These are phyloP conservation scores for Eclectus roratus DNA, from an alignment of 2,113 vertebrate genomes.

Conservation along the genomic window DNA sequence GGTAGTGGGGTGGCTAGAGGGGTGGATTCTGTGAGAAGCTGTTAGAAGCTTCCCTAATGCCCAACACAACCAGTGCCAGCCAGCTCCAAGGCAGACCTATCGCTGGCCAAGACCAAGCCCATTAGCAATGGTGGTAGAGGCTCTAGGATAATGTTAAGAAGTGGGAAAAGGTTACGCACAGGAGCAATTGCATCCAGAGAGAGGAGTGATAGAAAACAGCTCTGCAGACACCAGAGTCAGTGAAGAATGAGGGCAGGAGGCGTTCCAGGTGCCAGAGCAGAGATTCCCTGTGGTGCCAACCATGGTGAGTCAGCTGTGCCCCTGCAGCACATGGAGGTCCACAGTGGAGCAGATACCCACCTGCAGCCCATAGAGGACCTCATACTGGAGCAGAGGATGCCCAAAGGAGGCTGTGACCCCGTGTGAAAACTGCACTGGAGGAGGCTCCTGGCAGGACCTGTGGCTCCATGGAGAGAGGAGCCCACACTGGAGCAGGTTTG, in stretches of 20 bases:
- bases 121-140: not conserved
- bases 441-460: not conserved
- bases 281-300: not conserved
- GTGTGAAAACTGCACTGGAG: not conserved
- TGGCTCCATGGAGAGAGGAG: not conserved
- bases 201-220: not conserved
- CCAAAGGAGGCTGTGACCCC: not conserved
- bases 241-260: not conserved
- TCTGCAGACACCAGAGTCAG: not conserved
- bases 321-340: not conserved
- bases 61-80: not conserved
- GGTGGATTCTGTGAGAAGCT: not conserved
- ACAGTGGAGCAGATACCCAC: not conserved
- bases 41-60: not conserved
- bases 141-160: not conserved
- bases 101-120: not conserved
- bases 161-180: not conserved
- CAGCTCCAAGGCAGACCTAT: not conserved
- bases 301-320: not conserved
- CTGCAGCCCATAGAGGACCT: not conserved
- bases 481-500: not conserved
- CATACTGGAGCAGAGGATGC: not conserved
- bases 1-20: not conserved
- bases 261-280: not conserved
- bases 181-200: not conserved